phyloP scores from a whole-genome alignment of 2,113 vertebrate genomes.

The Ptilorrhoa leucosticta region DNA sequence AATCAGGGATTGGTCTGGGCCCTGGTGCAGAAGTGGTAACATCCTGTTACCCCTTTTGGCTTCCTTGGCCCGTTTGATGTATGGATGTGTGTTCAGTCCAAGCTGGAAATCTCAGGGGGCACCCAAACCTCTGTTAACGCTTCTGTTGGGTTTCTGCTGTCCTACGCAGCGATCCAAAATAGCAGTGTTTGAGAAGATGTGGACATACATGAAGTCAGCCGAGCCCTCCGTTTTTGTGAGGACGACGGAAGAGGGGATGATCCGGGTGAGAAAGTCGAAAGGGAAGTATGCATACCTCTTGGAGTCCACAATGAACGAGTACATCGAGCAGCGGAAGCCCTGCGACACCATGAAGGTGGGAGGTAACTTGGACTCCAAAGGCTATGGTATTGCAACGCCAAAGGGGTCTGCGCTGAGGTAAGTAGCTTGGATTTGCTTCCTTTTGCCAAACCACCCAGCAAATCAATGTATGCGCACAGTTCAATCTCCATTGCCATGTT shows the following conservation, averaged over 20 bases:
- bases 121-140: background rate
- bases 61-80: background rate
- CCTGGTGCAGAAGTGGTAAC: background rate
- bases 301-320: slow-evolving; percentile 99
- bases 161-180: slow-evolving; percentile 91
- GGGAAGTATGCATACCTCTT: slow-evolving; percentile 98
- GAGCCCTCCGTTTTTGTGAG: slow-evolving; percentile 97
- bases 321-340: slow-evolving; percentile 96
- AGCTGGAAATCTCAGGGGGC: slow-evolving; percentile 39
- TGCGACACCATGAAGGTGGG: slow-evolving; percentile 99
- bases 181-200: slow-evolving; percentile 99
- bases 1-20: background rate
- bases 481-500: slow-evolving; percentile 44
- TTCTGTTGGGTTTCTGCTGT: slow-evolving; percentile 56
- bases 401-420: slow-evolving; percentile 98
- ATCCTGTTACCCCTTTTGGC: background rate
- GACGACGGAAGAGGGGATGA: slow-evolving; percentile 96
- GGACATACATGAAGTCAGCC: slow-evolving; percentile 98
- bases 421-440: slow-evolving; percentile 65
- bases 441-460: background rate
- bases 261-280: slow-evolving; percentile 95
- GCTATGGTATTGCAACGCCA: slow-evolving; percentile 97
- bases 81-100: background rate
- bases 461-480: slow-evolving; percentile 43
- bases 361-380: slow-evolving; percentile 99